Evolutionary conservation across 1,140 invertebrate genomes (phyloP), one percentile per base, ranked within the genome.

Genomic region (Centruroides sculpturatus): DNA sequence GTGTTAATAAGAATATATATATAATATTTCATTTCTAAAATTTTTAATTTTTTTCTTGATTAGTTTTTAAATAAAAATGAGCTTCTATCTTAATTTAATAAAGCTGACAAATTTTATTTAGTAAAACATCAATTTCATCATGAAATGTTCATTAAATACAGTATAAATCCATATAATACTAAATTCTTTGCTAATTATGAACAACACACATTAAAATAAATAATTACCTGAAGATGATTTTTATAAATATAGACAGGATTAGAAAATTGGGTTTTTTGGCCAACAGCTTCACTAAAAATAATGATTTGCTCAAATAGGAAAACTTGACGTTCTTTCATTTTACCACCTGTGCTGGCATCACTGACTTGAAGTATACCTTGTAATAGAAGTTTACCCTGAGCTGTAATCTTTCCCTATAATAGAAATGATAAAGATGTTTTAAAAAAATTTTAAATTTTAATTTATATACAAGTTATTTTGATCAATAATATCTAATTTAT

Each of bases 281-380:
- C 90, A 51, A 93, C 86, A 67, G 89, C 84, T 72, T 98, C 94
- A 67, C 92, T 93, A 72, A 98, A 94, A 68, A 98, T 95, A 64
- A 98, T 89, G 69, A 87, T 94, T 77, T 99, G 96, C 74, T 99
- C 93, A 74, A 99, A 99, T 5, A 99, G 81, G 77, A 99, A 99
- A 36, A 98, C 90, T 74, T 96, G 88, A 67, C 94, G 79, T 68
- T 98, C 94, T 69, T 90, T 90, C 53, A 82, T 81, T 72, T 84
- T 85, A 6, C 41, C 41, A 41, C 41, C 41, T 61, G 69, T 69
- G 5, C 67, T 60, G 6, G 82, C 77, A 69, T 93, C 94, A 23
- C 83, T 79, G 66, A 96, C 93, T 47, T 82, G 73, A 56, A 99
- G 74, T 48, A 84, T 82, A 59, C 94, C 95, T 73, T 96, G 93